A percentile compares a stretch with the other conserved stretches of the same genome.
Evolutionary conservation across 2,113 vertebrate genomes (phyloP).

Genomic region (Salvator merianae): DNA sequence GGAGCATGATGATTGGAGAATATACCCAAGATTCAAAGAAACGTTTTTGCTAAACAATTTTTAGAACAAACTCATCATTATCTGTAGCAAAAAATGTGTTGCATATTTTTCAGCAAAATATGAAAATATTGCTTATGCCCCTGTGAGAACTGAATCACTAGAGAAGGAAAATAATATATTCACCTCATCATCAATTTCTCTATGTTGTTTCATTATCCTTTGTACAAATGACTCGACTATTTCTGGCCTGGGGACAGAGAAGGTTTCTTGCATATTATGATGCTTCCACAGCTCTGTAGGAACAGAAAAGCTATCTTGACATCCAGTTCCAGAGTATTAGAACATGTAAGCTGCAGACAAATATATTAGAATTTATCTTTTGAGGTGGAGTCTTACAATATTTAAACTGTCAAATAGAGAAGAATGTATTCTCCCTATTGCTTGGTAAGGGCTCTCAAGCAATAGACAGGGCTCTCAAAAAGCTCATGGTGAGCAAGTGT

Average conservation of each 20-base stretch:
- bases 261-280: conserved; percentile 70
- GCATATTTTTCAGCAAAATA: background rate
- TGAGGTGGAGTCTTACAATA: background rate
- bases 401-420: background rate
- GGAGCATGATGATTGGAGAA: background rate
- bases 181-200: conserved; percentile 71
- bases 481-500: no score
- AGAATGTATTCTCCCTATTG: background rate
- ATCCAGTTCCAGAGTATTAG: background rate
- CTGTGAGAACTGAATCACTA: background rate
- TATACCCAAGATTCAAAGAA: background rate
- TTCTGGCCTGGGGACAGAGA: conserved; percentile 68
- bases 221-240: conserved; percentile 77
- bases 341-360: background rate
- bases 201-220: conserved; percentile 73
- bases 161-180: conserved; percentile 31
- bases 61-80: background rate
- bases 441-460: no score
- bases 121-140: background rate
- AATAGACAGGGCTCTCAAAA: background rate
- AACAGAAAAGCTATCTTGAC: background rate
- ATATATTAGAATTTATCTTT: background rate
- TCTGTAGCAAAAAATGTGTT: background rate
- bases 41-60: background rate
- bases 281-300: conserved; percentile 78